A percentile compares a stretch with the other conserved stretches of the same genome.
Evolutionary conservation across 2,888 invertebrate species (phyloP).

Genomic region (Cenopis cana): DNA sequence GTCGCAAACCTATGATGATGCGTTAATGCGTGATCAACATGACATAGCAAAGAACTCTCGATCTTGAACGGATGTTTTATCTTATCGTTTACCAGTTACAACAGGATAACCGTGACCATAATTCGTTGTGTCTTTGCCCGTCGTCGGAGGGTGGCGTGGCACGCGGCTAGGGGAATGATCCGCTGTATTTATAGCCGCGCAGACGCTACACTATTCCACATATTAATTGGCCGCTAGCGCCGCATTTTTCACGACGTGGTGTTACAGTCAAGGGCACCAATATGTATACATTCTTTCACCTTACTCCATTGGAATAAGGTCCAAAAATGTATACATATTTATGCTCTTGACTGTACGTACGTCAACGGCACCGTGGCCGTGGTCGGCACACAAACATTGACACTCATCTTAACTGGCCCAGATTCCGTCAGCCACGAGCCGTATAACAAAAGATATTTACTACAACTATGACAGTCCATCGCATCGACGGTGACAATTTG

Average conservation of each 20-base stretch:
- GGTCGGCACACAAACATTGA: constrained; percentile 76
- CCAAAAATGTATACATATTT: too few species aligned
- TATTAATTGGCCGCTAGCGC: constrained; percentile 81
- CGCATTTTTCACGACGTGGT: constrained; percentile 79
- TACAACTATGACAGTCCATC: background rate
- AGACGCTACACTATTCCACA: constrained; percentile 78
- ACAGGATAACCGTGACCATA: too few species aligned
- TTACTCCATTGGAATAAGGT: too few species aligned
- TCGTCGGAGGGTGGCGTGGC: constrained; percentile 25
- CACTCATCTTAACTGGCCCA: constrained; percentile 75
- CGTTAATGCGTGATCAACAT: too few species aligned
- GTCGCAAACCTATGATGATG: too few species aligned
- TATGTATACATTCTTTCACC: too few species aligned
- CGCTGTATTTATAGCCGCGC: constrained; percentile 79
- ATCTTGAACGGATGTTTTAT: too few species aligned
- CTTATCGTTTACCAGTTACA: too few species aligned
- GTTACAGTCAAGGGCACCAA: too few species aligned
- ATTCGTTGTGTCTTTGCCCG: background rate
- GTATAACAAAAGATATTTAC: constrained; percentile 23
- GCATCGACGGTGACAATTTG: background rate
- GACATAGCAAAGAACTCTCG: too few species aligned
- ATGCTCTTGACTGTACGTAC: too few species aligned
- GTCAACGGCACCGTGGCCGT: constrained; percentile 73
- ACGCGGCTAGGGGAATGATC: constrained; percentile 47
- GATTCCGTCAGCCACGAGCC: constrained; percentile 59